phyloP scores from a whole-genome alignment of 2,113 vertebrate species.

The Aldabrachelys gigantea region DNA sequence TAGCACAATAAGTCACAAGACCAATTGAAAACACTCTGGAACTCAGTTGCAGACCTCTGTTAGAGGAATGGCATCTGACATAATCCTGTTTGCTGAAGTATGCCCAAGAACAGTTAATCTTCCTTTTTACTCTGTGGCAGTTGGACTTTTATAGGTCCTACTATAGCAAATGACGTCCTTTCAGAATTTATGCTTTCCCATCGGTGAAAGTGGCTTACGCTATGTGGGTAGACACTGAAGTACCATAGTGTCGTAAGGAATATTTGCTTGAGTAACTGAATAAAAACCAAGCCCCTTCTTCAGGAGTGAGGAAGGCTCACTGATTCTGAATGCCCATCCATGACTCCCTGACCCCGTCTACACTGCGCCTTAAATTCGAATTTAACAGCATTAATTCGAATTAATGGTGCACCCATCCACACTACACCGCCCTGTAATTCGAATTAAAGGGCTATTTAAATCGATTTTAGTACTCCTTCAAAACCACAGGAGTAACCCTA shows the following conservation, averaged over 20 bases:
- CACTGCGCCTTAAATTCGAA: too few species aligned
- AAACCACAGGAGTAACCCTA: too few species aligned
- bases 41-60: background rate
- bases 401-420: too few species aligned
- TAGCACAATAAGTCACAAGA: constrained; percentile 46
- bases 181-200: constrained; percentile 39
- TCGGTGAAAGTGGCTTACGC: background rate
- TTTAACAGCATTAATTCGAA: too few species aligned
- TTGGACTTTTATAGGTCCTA: constrained; percentile 51
- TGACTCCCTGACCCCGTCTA: too few species aligned
- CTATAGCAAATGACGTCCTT: constrained; percentile 38
- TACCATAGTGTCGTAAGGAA: background rate
- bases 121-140: constrained; percentile 12
- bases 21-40: constrained; percentile 44
- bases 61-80: constrained; percentile 56
- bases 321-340: background rate
- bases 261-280: background rate
- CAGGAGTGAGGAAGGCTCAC: background rate
- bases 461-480: too few species aligned
- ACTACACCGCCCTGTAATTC: too few species aligned
- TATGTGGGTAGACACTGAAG: background rate
- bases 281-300: background rate
- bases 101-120: constrained; percentile 55
- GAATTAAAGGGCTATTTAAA: too few species aligned
- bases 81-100: constrained; percentile 59